These are phyloP conservation scores for Rhynchophorus ferrugineus DNA, from an alignment of 1,140 invertebrate genomes.

Conservation along the genomic window DNA sequence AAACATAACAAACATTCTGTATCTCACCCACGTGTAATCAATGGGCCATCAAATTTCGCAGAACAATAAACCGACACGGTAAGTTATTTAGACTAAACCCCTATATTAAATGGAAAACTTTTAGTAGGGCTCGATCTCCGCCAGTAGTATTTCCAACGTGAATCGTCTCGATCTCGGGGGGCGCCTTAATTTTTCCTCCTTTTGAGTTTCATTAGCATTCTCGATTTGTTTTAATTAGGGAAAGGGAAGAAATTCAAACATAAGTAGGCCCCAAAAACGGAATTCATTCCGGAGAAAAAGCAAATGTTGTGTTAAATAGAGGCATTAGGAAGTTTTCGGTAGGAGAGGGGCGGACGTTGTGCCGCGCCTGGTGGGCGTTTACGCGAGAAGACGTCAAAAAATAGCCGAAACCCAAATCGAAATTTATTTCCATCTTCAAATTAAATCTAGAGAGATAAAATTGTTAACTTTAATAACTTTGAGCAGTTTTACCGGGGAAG, in stretches of 20 bases:
- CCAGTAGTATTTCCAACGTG: background rate
- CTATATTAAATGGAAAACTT: too few species aligned
- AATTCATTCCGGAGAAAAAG: slow-evolving; percentile 7
- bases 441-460: background rate
- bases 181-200: background rate
- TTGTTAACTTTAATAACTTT: background rate
- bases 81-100: too few species aligned
- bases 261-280: slow-evolving; percentile 8
- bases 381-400: too few species aligned
- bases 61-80: too few species aligned
- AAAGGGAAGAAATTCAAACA: slow-evolving; percentile 1
- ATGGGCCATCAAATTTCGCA: too few species aligned
- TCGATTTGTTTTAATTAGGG: slow-evolving; percentile 8
- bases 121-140: background rate
- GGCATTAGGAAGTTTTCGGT: slow-evolving; percentile 1
- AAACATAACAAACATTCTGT: too few species aligned
- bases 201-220: slow-evolving; percentile 9
- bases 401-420: too few species aligned
- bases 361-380: too few species aligned
- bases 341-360: too few species aligned
- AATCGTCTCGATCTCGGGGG: background rate
- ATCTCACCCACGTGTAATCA: too few species aligned
- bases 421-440: slow-evolving; percentile 6
- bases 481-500: slow-evolving; percentile 4
- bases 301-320: slow-evolving; percentile 6